Base-by-base conservation (phyloP, 2,888 invertebrate genomes). In the Yponomeuta malinellus region DNA sequence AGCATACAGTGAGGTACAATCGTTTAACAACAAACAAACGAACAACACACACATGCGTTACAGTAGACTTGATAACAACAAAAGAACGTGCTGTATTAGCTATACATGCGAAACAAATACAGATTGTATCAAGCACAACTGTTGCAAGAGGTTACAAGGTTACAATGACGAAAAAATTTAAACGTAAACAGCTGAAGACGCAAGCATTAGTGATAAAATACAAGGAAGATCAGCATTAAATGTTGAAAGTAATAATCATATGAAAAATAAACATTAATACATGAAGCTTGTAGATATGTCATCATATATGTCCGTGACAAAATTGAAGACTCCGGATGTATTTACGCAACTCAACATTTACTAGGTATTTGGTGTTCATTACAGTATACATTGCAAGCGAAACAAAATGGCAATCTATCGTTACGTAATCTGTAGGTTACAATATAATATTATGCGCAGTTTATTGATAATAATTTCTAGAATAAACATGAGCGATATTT, bases 11-110 rank as follows among this genome's bases (percentile, higher is more conserved):
- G 52, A 81, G 85, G 81, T 68, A 63, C 68, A 68, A 68, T 68
- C 65, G 80, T 78, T 79, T 79, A 79, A 83, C 82, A 79, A 81
- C 81, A 80, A 81, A 83, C 81, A 82, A 78, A 69, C 29, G 37
- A 52, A 64, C 48, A 52, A 70, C 48, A 70, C 29, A 59, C 23
- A 52, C 69, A 52, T 52, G 69, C n/a, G 52, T 59, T 3, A 59
- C 52, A 59, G 52, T 12, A 59, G 52, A 59, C 52, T 59, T 59
- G 52, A 59, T 59, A 59, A 15, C 52, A 15, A 59, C 52, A 59
- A 59, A 59, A 59, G 52, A 59, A 59, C 52, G 52, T 59, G 15
- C 52, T 2, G 52, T 12, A 59, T 59, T 59, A 59, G 52, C 52
- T 15, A 59, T 59, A 59, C 12, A 59, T 15, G 15, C 15, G 52